These are phyloP conservation scores for Stomatorhinus ivindoensis DNA, from an alignment of 2,113 vertebrate species.

Conservation along the genomic window DNA sequence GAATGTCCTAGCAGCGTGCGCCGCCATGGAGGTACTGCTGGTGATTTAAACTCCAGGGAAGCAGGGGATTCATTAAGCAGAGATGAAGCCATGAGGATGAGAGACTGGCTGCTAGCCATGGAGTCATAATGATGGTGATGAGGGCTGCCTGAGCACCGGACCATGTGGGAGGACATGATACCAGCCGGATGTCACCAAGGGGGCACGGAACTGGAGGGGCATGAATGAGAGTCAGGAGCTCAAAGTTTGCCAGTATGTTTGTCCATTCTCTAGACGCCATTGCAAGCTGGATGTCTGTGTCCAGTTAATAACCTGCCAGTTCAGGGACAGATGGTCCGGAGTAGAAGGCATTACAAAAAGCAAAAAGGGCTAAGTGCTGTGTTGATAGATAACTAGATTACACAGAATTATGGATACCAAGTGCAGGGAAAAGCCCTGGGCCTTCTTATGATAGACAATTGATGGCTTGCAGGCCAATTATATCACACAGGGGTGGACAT, in stretches of 20 bases:
- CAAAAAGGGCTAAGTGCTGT: neutral
- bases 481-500: neutral
- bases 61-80: neutral
- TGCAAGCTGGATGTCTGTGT: neutral
- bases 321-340: neutral
- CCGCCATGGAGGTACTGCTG: neutral
- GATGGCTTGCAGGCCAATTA: neutral
- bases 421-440: neutral
- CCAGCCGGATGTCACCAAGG: neutral
- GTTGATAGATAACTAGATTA: neutral
- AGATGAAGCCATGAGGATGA: neutral
- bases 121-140: neutral
- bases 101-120: neutral
- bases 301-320: neutral
- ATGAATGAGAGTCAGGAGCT: neutral
- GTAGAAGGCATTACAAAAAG: neutral
- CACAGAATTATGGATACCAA: neutral
- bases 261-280: neutral
- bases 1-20: neutral
- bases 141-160: neutral
- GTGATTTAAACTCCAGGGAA: neutral
- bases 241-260: neutral
- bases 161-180: neutral
- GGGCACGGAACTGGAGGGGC: neutral
- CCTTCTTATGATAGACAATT: neutral